Evolutionary conservation across 2,888 invertebrate species (phyloP).

Genomic region (Mantis religiosa): DNA sequence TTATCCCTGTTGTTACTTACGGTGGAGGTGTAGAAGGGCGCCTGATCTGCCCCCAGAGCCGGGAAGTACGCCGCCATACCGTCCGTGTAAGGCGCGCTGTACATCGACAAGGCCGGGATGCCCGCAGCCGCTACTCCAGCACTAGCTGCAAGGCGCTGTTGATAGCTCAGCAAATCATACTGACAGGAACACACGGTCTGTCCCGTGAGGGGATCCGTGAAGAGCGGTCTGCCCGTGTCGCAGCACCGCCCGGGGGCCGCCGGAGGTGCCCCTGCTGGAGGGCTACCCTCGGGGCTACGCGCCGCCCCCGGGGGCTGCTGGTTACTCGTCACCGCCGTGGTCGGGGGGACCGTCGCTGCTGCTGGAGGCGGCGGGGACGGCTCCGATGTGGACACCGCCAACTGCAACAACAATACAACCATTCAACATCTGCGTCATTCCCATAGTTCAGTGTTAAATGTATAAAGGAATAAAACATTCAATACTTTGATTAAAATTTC

Average conservation of each 20-base stretch:
- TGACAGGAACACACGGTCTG: constrained; percentile 88
- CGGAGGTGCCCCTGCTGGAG: constrained; percentile 37
- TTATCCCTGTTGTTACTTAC: constrained; percentile 55
- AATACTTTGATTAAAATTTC: no score
- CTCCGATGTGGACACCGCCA: constrained; percentile 42
- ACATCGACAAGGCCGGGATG: constrained; percentile 73
- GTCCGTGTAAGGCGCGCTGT: constrained; percentile 71
- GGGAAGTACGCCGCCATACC: constrained; percentile 86
- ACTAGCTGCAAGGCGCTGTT: constrained; percentile 65
- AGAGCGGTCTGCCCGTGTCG: constrained; percentile 86
- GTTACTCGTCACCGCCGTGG: constrained; percentile 16
- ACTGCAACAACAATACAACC: constrained; percentile 11
- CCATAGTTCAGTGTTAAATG: not conserved
- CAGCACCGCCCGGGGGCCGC: constrained; percentile 67
- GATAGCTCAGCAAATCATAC: constrained; percentile 83
- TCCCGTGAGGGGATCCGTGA: constrained; percentile 84
- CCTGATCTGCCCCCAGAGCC: constrained; percentile 78
- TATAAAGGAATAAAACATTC: no score
- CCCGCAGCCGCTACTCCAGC: constrained; percentile 60
- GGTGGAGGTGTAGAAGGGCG: constrained; percentile 78
- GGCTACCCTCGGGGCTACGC: constrained; percentile 12
- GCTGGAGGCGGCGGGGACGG: constrained; percentile 51
- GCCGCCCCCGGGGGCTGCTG: constrained; percentile 12
- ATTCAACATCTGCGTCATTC: not conserved
- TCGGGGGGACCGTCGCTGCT: constrained; percentile 46